Evolutionary conservation across 2,888 invertebrate genomes (phyloP).

Genomic region (Gari tellinella): DNA sequence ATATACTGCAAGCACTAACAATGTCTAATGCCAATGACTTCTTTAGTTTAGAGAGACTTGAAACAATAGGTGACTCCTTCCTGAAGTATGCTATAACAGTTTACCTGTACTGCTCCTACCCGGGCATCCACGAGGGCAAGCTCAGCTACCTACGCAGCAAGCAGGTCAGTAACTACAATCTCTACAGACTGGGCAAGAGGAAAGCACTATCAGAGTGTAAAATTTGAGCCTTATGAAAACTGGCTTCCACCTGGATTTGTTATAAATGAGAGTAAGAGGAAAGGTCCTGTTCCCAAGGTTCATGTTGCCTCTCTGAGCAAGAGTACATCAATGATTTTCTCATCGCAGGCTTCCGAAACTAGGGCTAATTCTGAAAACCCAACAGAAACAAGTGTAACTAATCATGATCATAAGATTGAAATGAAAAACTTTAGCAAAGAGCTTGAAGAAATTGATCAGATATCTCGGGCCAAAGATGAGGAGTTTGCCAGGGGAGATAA

Average conservation of each 20-base stretch:
- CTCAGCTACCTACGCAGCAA: conserved; percentile 98
- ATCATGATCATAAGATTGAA: conserved; percentile 5
- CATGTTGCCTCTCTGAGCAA: conserved; percentile 58
- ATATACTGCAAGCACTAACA: conserved; percentile 94
- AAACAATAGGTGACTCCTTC: conserved; percentile 98
- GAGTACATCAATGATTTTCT: conserved; percentile 24
- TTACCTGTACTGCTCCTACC: conserved; percentile 97
- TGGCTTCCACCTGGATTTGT: conserved; percentile 99
- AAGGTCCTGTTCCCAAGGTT: conserved; percentile 78
- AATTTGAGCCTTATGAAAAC: conserved; percentile 99
- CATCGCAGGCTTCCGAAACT: background rate
- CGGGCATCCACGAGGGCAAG: conserved; percentile 98
- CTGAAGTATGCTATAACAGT: conserved; percentile 99
- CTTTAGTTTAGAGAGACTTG: conserved; percentile 97
- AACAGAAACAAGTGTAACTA: background rate
- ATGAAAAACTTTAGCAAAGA: conserved; percentile 78
- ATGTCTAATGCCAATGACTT: conserved; percentile 99
- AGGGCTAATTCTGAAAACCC: no score
- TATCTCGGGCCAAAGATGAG: conserved; percentile 72
- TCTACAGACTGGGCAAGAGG: conserved; percentile 95
- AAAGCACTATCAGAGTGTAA: conserved; percentile 95
- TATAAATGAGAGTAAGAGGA: conserved; percentile 84
- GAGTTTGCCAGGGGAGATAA: conserved; percentile 59
- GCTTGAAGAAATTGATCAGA: conserved; percentile 69
- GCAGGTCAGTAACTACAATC: conserved; percentile 96